Percentiles rank a stretch among this genome's conserved stretches.
These are phyloP conservation scores for Eristalinus aeneus DNA, from an alignment of 2,888 invertebrate species.

Conservation along the genomic window DNA sequence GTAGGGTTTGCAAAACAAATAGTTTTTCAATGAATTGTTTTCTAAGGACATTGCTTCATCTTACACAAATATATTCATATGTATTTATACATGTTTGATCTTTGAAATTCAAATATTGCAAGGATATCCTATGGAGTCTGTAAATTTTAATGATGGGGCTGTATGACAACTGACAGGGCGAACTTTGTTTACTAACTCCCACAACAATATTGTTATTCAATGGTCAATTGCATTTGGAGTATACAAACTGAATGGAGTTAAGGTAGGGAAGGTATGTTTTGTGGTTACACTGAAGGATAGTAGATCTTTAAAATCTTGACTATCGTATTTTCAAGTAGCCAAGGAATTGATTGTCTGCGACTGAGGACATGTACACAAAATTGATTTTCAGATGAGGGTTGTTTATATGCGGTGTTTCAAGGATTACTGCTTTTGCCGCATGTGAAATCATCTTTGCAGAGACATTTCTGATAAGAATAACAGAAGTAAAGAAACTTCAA, in stretches of 20 bases:
- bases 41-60: conserved; percentile 11
- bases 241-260: not conserved
- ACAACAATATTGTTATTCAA: not conserved
- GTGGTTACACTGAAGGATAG: not conserved
- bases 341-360: not conserved
- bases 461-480: too few relatives aligned
- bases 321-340: not conserved
- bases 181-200: not conserved
- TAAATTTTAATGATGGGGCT: not conserved
- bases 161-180: not conserved
- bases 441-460: too few relatives aligned
- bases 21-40: conserved; percentile 48
- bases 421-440: too few relatives aligned
- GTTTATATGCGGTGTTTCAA: too few relatives aligned
- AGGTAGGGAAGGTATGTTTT: not conserved
- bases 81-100: not conserved
- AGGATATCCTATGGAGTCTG: conserved; percentile 26
- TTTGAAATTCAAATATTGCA: conserved; percentile 60
- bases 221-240: not conserved
- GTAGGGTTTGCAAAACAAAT: not conserved
- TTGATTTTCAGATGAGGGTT: too few relatives aligned
- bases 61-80: not conserved
- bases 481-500: too few relatives aligned
- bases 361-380: not conserved
- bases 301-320: not conserved